Evolutionary conservation across 2,888 invertebrate genomes (phyloP).

Genomic region (Podotricha telesiphe): DNA sequence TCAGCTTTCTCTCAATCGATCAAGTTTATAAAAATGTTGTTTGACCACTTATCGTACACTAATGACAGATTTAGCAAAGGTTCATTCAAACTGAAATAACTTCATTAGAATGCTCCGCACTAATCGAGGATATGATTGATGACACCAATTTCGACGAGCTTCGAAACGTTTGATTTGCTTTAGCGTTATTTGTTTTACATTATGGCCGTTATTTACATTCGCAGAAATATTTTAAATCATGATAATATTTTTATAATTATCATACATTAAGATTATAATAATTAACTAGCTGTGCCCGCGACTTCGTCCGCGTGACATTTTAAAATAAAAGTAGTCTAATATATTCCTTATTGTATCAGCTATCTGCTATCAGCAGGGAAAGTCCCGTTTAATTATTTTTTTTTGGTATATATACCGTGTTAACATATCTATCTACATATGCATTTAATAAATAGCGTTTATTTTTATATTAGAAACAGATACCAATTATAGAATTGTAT

Average conservation of each 20-base stretch:
- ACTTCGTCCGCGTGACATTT: too few species aligned
- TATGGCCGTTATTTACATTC: constrained; percentile 39
- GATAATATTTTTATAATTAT: background rate
- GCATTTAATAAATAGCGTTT: too few species aligned
- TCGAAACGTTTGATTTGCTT: constrained; percentile 4
- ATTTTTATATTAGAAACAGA: too few species aligned
- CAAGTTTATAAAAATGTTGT: constrained; percentile 15
- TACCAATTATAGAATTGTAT: too few species aligned
- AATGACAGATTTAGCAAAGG: constrained; percentile 24
- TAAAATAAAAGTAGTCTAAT: too few species aligned
- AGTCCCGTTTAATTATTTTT: too few species aligned
- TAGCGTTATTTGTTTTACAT: constrained; percentile 19
- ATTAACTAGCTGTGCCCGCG: too few species aligned
- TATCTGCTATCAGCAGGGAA: too few species aligned
- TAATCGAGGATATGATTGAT: constrained; percentile 22
- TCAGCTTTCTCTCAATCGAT: constrained; percentile 13
- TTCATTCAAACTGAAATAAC: constrained; percentile 13
- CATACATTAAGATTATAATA: too few species aligned
- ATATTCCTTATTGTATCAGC: too few species aligned
- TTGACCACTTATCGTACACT: constrained; percentile 3
- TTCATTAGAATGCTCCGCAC: constrained; percentile 18
- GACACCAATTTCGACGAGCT: constrained; percentile 16
- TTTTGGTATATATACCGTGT: too few species aligned
- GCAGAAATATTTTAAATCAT: background rate
- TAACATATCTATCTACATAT: too few species aligned